Evolutionary conservation across 1,140 invertebrate genomes (phyloP).

Genomic region (Hydropsyche tenuis): DNA sequence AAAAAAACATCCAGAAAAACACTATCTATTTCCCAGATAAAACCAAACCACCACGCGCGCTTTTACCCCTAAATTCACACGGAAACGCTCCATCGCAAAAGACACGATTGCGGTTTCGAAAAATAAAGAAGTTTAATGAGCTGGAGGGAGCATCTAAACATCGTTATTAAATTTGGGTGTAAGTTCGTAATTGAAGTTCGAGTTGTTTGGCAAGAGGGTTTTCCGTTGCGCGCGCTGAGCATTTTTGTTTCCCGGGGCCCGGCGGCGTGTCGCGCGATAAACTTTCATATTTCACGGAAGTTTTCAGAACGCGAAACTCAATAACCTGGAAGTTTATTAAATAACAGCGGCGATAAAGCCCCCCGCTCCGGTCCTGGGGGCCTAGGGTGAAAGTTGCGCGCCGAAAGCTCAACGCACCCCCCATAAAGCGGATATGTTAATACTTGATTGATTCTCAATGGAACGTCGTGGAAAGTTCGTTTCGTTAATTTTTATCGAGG

Average conservation of each 20-base stretch:
- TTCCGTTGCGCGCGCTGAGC: not conserved
- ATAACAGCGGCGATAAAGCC: slow-evolving; percentile 41
- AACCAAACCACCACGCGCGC: too few relatives aligned
- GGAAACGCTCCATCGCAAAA: too few relatives aligned
- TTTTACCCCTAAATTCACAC: too few relatives aligned
- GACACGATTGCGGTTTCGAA: too few relatives aligned
- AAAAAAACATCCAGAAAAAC: too few relatives aligned
- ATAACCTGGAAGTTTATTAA: slow-evolving; percentile 42
- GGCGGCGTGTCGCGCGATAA: slow-evolving; percentile 22
- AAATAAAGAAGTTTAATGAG: slow-evolving; percentile 36
- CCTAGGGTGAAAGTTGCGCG: not conserved
- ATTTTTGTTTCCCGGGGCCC: slow-evolving; percentile 29
- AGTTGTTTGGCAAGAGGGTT: slow-evolving; percentile 29
- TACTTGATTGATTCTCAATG: slow-evolving; percentile 28
- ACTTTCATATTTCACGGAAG: slow-evolving; percentile 40
- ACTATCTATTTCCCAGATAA: too few relatives aligned
- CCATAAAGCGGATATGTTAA: slow-evolving; percentile 14
- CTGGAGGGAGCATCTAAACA: slow-evolving; percentile 3
- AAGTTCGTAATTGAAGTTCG: slow-evolving; percentile 36
- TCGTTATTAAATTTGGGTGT: slow-evolving; percentile 34
- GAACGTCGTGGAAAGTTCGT: not conserved
- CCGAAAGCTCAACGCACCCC: slow-evolving; percentile 7
- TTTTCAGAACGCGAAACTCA: slow-evolving; percentile 38
- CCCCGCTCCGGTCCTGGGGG: not conserved
- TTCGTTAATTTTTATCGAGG: too few relatives aligned